Evolutionary conservation across 2,797 vertebrate species (phyloP), one percentile per base, ranked within the genome.

Genomic region (Urophycis tenuis): DNA sequence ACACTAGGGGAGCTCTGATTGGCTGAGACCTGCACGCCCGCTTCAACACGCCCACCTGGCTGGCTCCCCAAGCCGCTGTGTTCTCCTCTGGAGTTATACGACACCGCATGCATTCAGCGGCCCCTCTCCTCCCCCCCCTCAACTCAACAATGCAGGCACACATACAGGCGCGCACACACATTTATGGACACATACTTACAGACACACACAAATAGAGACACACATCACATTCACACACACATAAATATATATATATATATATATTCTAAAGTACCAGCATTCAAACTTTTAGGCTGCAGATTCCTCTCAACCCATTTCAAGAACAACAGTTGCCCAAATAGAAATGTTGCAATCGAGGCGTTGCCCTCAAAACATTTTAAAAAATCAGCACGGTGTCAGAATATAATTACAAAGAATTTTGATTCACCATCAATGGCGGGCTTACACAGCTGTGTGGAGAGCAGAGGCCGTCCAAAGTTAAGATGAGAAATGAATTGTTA

Each of bases 21-120:
- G 82, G 91, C 85, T 86, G 85, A 88, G 75, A 78, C 79, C 77
- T 79, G 78, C 88, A 89, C 89, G 34, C 90, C 90, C 88, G 85
- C 82, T 80, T 85, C 73, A 41, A 33, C 74, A 79, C 29, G 15
- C 79, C 79, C 30, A 53, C 36, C 80, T 60, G 53, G 53, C n/a
- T 17, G 14, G 14, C 71, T 71, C 75, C 78, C 72, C 35, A 12
- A 4, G 19, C 17, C 30, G 71, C 64, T 3, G 70, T 81, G 75
- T 71, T 72, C 81, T 80, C 82, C 80, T 85, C 77, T 80, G 67
- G 75, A 83, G 91, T 88, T 81, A 92, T 79, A 79, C 10, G 85
- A 91, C 86, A 86, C 84, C 49, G 72, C 76, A 83, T 9, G 73
- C 80, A 80, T 19, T 33, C 36, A 88, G 67, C 22, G 29, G 4